A percentile compares a stretch with the other conserved stretches of the same genome.
phyloP scores from a whole-genome alignment of 2,888 invertebrate genomes.

The Ectemnius continuus region DNA sequence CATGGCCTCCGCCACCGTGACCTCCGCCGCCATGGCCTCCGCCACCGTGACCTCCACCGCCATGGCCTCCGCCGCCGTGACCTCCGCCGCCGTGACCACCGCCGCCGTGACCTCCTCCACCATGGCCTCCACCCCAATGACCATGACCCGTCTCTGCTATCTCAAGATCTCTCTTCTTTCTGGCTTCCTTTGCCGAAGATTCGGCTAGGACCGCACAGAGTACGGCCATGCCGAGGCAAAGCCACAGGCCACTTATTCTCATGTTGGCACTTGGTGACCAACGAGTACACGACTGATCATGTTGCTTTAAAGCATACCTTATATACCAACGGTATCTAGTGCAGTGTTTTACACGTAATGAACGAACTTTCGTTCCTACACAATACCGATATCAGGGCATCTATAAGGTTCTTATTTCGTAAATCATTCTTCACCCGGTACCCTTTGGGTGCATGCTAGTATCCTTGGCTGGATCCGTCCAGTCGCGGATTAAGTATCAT shows the following conservation, averaged over 20 bases:
- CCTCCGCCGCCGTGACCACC: constrained; percentile 83
- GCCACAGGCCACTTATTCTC: constrained; percentile 57
- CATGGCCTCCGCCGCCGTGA: constrained; percentile 79
- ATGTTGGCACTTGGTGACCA: constrained; percentile 61
- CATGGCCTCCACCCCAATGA: constrained; percentile 80
- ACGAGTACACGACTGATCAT: constrained; percentile 69
- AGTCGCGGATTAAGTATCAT: background rate
- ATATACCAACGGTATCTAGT: constrained; percentile 67
- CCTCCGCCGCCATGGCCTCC: constrained; percentile 20
- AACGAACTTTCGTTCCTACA: constrained; percentile 68
- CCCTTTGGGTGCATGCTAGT: background rate
- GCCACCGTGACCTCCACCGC: constrained; percentile 54
- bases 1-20: constrained; percentile 1
- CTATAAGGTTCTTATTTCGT: constrained; percentile 64
- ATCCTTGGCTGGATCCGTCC: background rate
- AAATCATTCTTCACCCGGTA: constrained; percentile 45
- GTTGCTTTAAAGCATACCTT: constrained; percentile 65
- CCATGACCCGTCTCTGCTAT: constrained; percentile 60
- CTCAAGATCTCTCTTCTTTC: constrained; percentile 55
- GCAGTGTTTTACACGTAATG: constrained; percentile 69
- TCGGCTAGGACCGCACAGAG: constrained; percentile 61
- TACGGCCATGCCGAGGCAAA: constrained; percentile 63
- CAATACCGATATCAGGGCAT: constrained; percentile 56
- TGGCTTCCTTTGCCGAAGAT: constrained; percentile 61
- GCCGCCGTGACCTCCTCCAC: constrained; percentile 81